These are phyloP conservation scores for Menidia menidia DNA, from an alignment of 2,797 vertebrate species.

Conservation along the genomic window DNA sequence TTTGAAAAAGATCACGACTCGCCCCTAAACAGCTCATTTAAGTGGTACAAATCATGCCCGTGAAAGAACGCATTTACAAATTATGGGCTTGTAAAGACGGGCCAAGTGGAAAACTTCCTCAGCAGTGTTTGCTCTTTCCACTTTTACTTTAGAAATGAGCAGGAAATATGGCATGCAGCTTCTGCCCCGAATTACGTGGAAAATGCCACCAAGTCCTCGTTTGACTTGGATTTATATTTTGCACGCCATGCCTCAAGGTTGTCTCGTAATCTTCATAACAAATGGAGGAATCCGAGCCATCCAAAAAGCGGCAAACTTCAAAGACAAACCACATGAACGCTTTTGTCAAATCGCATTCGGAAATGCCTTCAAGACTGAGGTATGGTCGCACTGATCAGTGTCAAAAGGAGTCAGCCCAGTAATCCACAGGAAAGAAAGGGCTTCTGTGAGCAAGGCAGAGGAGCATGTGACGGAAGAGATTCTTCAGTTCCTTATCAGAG, in stretches of 20 bases:
- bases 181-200: background rate
- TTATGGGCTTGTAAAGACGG: constrained; percentile 1
- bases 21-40: constrained; percentile 29
- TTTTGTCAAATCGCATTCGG: constrained; percentile 32
- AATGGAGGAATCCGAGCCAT: constrained; percentile 38
- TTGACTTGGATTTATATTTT: constrained; percentile 43
- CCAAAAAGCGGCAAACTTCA: constrained; percentile 50
- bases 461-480: background rate
- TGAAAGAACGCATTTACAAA: constrained; percentile 18
- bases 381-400: constrained; percentile 31
- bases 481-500: background rate
- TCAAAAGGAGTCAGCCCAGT: constrained; percentile 20
- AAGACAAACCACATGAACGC: constrained; percentile 56
- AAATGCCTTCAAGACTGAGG: constrained; percentile 30
- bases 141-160: too few relatives aligned
- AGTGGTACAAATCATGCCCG: constrained; percentile 19
- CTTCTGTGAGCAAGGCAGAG: too few relatives aligned
- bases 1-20: constrained; percentile 31
- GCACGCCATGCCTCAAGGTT: constrained; percentile 38
- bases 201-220: constrained; percentile 38
- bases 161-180: too few relatives aligned
- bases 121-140: background rate
- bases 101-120: constrained; percentile 22
- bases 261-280: constrained; percentile 47
- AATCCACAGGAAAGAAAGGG: too few relatives aligned